phyloP scores from a whole-genome alignment of 2,113 vertebrate species.

The Scartelaos histophorus region DNA sequence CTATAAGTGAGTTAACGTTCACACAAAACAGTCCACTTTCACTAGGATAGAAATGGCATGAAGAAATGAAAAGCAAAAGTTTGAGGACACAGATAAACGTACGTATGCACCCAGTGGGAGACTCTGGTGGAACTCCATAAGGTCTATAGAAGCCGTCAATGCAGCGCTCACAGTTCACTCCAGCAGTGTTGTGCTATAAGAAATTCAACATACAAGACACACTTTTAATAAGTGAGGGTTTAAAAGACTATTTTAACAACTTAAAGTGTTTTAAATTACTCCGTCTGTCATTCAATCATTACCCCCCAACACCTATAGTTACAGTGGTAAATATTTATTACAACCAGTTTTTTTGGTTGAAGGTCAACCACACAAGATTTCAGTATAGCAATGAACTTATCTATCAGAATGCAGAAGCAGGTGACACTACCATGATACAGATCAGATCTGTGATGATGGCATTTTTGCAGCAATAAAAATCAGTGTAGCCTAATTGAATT shows the following conservation, averaged over 20 bases:
- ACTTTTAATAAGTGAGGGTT: not conserved
- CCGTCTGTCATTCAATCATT: not conserved
- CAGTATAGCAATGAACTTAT: too few relatives aligned
- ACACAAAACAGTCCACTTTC: not conserved
- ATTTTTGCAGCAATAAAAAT: too few relatives aligned
- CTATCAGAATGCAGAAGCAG: too few relatives aligned
- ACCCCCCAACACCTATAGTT: too few relatives aligned
- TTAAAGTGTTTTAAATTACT: not conserved
- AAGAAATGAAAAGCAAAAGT: not conserved
- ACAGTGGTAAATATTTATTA: too few relatives aligned
- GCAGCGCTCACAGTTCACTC: conserved; percentile 92
- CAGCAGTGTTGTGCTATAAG: conserved; percentile 90
- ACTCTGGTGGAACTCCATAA: conserved; percentile 67
- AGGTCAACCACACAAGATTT: too few relatives aligned
- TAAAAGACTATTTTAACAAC: not conserved
- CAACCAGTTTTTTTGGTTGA: too few relatives aligned
- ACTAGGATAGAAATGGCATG: not conserved
- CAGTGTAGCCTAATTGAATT: too few relatives aligned
- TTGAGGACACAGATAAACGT: conserved; percentile 51
- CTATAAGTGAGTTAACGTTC: not conserved
- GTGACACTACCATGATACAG: too few relatives aligned
- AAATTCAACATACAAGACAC: conserved; percentile 11
- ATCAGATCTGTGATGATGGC: too few relatives aligned
- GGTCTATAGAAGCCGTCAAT: conserved; percentile 85
- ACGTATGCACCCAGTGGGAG: conserved; percentile 85